Percentiles rank a stretch among this genome's conserved stretches.
These are phyloP conservation scores for Pachydiplax longipennis DNA, from an alignment of 2,888 invertebrate species.

Conservation along the genomic window DNA sequence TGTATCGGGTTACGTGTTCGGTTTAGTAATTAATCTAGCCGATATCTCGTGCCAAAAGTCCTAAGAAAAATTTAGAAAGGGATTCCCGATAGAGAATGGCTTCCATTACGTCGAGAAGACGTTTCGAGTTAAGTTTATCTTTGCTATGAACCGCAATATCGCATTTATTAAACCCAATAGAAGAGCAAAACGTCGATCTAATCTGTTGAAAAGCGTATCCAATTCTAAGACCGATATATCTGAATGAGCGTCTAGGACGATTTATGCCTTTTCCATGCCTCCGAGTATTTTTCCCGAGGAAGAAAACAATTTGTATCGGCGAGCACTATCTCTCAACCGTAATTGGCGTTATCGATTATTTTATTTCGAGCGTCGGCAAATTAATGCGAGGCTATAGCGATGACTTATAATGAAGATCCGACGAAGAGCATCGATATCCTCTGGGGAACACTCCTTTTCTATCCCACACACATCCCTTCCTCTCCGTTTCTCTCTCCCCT, in stretches of 20 bases:
- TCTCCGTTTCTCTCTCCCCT: no score
- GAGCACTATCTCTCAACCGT: not conserved
- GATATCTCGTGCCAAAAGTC: no score
- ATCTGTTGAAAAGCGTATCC: not conserved
- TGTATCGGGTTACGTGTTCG: no score
- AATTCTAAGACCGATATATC: not conserved
- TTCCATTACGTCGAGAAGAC: no score
- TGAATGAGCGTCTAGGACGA: not conserved
- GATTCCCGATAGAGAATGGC: no score
- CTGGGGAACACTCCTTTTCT: not conserved
- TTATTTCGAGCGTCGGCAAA: not conserved
- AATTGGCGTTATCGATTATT: constrained; percentile 34
- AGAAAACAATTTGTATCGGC: not conserved
- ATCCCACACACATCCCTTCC: not conserved
- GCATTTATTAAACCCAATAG: not conserved
- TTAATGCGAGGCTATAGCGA: constrained; percentile 31
- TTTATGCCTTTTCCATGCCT: not conserved
- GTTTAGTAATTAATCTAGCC: no score
- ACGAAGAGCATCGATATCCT: constrained; percentile 2
- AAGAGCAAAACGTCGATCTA: not conserved
- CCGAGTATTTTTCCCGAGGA: not conserved
- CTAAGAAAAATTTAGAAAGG: no score
- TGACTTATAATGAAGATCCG: constrained; percentile 18
- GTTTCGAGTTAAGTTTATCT: not conserved
- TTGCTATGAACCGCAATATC: not conserved